phyloP scores from a whole-genome alignment of 1,140 invertebrate genomes.

The Heterodera schachtii region DNA sequence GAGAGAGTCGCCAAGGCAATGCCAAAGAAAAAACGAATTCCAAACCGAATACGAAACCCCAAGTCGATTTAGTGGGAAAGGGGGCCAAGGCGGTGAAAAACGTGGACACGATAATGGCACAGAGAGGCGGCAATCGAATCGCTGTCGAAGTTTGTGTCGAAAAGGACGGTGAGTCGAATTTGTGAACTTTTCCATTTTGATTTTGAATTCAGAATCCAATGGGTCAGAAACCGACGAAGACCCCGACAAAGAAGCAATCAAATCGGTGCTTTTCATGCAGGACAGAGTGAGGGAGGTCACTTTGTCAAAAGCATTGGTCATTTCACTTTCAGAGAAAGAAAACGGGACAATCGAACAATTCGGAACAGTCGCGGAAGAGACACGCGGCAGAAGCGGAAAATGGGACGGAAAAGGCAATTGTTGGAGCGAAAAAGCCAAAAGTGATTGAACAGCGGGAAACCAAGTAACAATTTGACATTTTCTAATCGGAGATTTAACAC shows the following conservation, averaged over 20 bases:
- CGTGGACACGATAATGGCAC: constrained; percentile 25
- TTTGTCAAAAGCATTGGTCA: not conserved
- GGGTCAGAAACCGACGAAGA: constrained; percentile 55
- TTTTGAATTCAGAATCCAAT: constrained; percentile 36
- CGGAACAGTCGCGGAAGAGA: constrained; percentile 12
- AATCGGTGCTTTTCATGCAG: constrained; percentile 58
- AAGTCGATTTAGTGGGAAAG: not conserved
- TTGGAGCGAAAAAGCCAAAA: constrained; percentile 6
- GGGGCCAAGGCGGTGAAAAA: constrained; percentile 18
- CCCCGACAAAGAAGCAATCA: constrained; percentile 52
- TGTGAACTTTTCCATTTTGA: not conserved
- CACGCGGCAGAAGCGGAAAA: not conserved
- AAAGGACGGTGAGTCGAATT: constrained; percentile 13
- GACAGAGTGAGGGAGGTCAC: constrained; percentile 5
- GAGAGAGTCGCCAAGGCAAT: not conserved
- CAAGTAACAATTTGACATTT: not conserved
- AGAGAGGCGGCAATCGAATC: constrained; percentile 14
- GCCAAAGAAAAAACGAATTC: too few species aligned
- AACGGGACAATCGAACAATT: not conserved
- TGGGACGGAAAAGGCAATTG: not conserved
- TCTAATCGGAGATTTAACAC: constrained; percentile 1
- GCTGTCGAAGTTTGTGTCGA: constrained; percentile 5
- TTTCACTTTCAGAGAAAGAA: constrained; percentile 17
- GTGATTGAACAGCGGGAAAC: not conserved
- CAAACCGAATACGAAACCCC: too few species aligned